Conservation (phyloP, 2,888 invertebrate genomes). For the Acleris emargana region DNA sequence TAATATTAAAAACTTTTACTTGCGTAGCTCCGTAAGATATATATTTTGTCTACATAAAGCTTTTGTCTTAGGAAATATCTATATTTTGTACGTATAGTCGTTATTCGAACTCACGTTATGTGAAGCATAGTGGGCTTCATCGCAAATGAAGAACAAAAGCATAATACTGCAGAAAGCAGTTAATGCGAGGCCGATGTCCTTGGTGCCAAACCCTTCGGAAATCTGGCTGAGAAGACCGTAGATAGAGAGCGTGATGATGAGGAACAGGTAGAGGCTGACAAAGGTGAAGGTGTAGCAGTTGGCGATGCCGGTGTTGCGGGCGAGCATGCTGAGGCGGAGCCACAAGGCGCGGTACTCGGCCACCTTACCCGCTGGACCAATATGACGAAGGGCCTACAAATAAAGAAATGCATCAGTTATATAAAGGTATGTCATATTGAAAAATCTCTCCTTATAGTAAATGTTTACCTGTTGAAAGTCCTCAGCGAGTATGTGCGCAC, state of each 20-base stretch:
- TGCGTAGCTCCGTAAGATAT: too few relatives aligned
- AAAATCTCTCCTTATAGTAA: not conserved
- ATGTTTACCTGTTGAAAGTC: constrained; percentile 85
- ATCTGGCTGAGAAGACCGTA: constrained; percentile 89
- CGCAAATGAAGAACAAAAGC: constrained; percentile 88
- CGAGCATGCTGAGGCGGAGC: constrained; percentile 87
- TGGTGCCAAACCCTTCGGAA: constrained; percentile 88
- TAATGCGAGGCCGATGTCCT: constrained; percentile 87
- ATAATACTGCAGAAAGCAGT: constrained; percentile 87
- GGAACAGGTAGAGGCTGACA: constrained; percentile 87
- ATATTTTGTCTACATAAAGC: too few relatives aligned
- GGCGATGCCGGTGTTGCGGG: constrained; percentile 86
- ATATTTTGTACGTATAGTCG: too few relatives aligned
- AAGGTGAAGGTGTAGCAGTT: constrained; percentile 88
- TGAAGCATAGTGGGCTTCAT: constrained; percentile 89
- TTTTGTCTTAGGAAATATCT: too few relatives aligned
- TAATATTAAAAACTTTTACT: too few relatives aligned
- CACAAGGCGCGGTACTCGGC: constrained; percentile 88
- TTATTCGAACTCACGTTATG: constrained; percentile 82
- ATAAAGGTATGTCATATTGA: too few relatives aligned
- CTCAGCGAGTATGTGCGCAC: constrained; percentile 86
- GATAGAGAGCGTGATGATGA: constrained; percentile 89
- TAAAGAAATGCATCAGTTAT: constrained; percentile 32
- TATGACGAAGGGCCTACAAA: constrained; percentile 84
- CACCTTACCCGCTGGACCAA: constrained; percentile 87